These are phyloP conservation scores for Radopholus similis DNA, from an alignment of 1,140 invertebrate species.

Conservation along the genomic window DNA sequence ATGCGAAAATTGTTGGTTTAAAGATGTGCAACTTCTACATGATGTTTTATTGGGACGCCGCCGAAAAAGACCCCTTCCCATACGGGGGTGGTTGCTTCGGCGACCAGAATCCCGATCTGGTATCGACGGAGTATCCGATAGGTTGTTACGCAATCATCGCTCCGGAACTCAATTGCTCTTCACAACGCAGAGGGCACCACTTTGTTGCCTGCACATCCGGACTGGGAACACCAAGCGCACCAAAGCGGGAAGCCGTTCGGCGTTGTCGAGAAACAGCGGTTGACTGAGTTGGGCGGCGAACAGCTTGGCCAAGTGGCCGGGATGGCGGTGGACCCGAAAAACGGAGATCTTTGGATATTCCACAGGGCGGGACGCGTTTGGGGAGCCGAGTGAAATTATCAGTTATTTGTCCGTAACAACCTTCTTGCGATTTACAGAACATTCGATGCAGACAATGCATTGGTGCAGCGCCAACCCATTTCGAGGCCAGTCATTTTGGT, in stretches of 20 bases:
- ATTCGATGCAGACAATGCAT: conserved; percentile 69
- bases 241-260: conserved; percentile 51
- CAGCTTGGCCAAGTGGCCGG: conserved; percentile 54
- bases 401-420: background rate
- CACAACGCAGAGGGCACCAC: conserved; percentile 34
- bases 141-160: background rate
- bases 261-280: conserved; percentile 39
- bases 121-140: conserved; percentile 44
- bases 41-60: conserved; percentile 58
- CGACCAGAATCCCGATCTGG: conserved; percentile 14
- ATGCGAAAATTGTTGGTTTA: background rate
- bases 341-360: conserved; percentile 73
- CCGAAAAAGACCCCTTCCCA: conserved; percentile 52
- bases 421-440: conserved; percentile 61
- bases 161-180: background rate
- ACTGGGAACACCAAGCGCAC: conserved; percentile 57
- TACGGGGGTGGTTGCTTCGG: conserved; percentile 48
- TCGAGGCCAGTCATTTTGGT: conserved; percentile 69
- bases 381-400: conserved; percentile 62
- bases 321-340: conserved; percentile 40
- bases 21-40: conserved; percentile 62
- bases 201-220: conserved; percentile 52
- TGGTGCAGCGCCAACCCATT: conserved; percentile 70
- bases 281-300: conserved; percentile 35
- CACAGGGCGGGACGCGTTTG: conserved; percentile 75